Base-by-base conservation (phyloP, 1,140 invertebrate genomes). In the Temnothorax nylanderi region DNA sequence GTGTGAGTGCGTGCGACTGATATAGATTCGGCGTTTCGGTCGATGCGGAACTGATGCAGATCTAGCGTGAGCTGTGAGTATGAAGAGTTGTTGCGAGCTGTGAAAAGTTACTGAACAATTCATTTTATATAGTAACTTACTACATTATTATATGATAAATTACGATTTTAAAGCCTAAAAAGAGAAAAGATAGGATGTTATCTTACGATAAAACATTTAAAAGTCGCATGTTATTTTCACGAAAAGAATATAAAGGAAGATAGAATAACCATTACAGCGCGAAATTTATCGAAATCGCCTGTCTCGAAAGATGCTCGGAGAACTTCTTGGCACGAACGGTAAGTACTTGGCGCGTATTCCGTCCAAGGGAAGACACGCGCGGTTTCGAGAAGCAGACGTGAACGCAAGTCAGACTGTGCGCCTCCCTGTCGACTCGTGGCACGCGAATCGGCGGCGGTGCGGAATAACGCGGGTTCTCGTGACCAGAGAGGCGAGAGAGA, bases 401-500 rank as follows among this genome's bases (percentile, higher is more conserved):
- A 64, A 58, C 54, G 74, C 60, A 34, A 76, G 82, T 65, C 65
- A 49, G 47, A 85, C 37, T 0, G 72, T 54, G 32, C 80, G 54
- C 64, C 16, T 58, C 69, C 49, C 67, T 51, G 81, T 74, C 71
- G 81, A 8, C 60, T 26, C 58, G 47, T 56, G 21, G 64, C 80
- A 88, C 49, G 80, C 86, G 87, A 85, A 85, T 88, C 76, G 65
- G 69, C 64, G 77, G 26, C 16, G 47, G 47, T 26, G 47, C 87
- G 34, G 32, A 80, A 88, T 88, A 85, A 89, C 72, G 65, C 74
- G 65, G 47, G 65, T 67, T 90, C 80, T 84, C 89, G 86, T 87
- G 80, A 91, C 85, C 76, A 32, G 56, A 62, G 34, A 49, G 49
- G n/a, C 34, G 58, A 78, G 72, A 89, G 62, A 32, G 32, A 32